Percentiles rank a stretch among this genome's conserved stretches.
Conservation (phyloP, 2,797 vertebrate genomes). For the Antrozous pallidus region DNA sequence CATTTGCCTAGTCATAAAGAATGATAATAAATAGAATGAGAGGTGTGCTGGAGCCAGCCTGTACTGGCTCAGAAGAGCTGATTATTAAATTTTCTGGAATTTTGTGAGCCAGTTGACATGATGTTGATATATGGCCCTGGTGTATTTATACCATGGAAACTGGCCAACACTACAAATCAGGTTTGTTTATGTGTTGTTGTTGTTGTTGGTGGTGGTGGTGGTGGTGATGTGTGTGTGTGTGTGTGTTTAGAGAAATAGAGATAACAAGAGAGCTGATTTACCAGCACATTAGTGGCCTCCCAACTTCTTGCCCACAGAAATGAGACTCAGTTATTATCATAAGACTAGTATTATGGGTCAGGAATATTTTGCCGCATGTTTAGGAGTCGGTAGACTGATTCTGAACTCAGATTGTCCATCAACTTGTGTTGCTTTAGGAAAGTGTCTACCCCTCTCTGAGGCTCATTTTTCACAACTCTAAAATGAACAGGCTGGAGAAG, state of each 20-base stretch:
- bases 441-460: neutral
- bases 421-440: neutral
- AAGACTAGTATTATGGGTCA: neutral
- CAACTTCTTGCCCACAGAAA: neutral
- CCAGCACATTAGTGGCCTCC: neutral
- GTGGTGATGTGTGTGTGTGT: too few relatives aligned
- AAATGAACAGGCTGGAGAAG: neutral
- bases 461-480: neutral
- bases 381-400: neutral
- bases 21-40: neutral
- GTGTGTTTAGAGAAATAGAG: neutral
- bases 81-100: neutral
- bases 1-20: neutral
- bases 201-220: too few relatives aligned
- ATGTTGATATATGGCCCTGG: neutral
- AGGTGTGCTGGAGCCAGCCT: rapidly evolving
- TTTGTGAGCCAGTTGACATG: neutral
- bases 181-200: neutral
- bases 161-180: neutral
- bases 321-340: neutral
- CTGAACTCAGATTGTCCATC: neutral
- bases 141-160: neutral
- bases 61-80: neutral
- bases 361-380: neutral
- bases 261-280: neutral